Percentiles rank a stretch among this genome's conserved stretches.
phyloP scores from a whole-genome alignment of 2,797 vertebrate genomes.

The Pseudochirops cupreus region DNA sequence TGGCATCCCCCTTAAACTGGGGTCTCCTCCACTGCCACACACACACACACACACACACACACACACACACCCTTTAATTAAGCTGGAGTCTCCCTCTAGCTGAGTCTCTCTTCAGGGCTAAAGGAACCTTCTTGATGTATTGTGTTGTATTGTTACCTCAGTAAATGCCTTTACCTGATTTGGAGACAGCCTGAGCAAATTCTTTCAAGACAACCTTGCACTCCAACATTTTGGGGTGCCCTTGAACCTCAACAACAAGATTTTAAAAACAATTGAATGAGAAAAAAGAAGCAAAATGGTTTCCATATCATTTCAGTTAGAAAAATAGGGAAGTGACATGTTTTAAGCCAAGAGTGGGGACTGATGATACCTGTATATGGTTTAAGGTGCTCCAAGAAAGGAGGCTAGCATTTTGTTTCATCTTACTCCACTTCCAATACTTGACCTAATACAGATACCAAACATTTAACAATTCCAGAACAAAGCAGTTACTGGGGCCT shows the following conservation, averaged over 20 bases:
- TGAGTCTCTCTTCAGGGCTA: too few species aligned
- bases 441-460: conserved; percentile 43
- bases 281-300: background rate
- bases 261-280: background rate
- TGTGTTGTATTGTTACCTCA: too few species aligned
- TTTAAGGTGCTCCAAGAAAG: conserved; percentile 22
- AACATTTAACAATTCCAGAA: conserved; percentile 28
- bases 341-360: background rate
- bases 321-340: background rate
- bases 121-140: too few species aligned
- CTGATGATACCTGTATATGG: background rate
- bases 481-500: conserved; percentile 57
- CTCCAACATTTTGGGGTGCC: too few species aligned
- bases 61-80: too few species aligned
- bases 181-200: too few species aligned
- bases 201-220: too few species aligned
- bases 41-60: too few species aligned
- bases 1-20: too few species aligned
- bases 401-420: background rate
- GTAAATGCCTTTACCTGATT: too few species aligned
- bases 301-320: background rate
- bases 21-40: too few species aligned
- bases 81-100: too few species aligned
- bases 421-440: conserved; percentile 1
- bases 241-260: background rate